Evolutionary conservation across 2,888 invertebrate genomes (phyloP), one percentile per base, ranked within the genome.

Genomic region (Panopea generosa): DNA sequence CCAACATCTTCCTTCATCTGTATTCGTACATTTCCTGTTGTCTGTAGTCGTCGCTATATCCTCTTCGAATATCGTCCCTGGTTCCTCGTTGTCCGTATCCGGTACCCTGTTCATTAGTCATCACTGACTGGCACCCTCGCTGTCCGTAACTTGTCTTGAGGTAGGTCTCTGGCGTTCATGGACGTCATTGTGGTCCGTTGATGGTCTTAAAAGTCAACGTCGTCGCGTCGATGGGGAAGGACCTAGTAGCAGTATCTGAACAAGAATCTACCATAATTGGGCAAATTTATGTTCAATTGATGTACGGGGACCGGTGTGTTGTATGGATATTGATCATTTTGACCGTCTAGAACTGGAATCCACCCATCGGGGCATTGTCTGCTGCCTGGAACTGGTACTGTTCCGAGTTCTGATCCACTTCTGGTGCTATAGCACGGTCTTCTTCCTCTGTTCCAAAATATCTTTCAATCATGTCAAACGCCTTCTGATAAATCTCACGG

Each of bases 401-500:
- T 59, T 90, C 89, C 18, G 86, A 79, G 53, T 87, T 87, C 66
- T 95, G 96, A 91, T 96, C 96, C 11, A 92, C 90, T 70, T 88
- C 85, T 2, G 93, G 98, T 40, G 96, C 97, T 29, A 92, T 80
- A 9, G 97, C 97, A 87, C 95, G 95, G 77, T 93, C 95, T 66
- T 93, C 93, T 38, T 93, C 93, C 89, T 97, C 97, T n/a, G 96
- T 96, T 20, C 97, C 96, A 92, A 99, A 99, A 94, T 96, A 99
- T 91, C 96, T 96, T 93, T 99, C 98, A 88, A 99, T 98, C 86
- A 99, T 98, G 92, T 98, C 97, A 92, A 97, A 99, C 60, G 98
- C 97, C 93, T 98, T 98, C 93, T 98, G 96, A 94, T 99, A 99
- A 85, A 99, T 97, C 87, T 99, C 98, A 93, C 97, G 95, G 92